Conservation (phyloP, 1,140 invertebrate genomes). For the Pogonomyrmex californicus region DNA sequence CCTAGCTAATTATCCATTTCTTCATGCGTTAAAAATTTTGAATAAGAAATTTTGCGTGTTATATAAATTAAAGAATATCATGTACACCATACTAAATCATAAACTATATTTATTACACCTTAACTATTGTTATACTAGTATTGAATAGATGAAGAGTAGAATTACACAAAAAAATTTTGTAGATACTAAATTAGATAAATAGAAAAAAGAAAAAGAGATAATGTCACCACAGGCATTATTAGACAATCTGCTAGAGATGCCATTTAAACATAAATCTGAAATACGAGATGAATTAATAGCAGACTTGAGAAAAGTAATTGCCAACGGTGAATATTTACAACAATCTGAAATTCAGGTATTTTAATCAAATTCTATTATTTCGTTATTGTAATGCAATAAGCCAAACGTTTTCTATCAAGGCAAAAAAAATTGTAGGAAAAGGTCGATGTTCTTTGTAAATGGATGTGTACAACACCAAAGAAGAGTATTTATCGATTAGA, state of each 20-base stretch:
- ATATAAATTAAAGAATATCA: background rate
- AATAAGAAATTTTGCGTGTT: background rate
- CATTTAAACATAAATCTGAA: conserved; percentile 71
- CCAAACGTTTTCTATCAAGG: conserved; percentile 2
- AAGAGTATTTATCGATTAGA: conserved; percentile 89
- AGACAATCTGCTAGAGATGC: conserved; percentile 12
- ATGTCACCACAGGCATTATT: background rate
- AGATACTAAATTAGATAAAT: background rate
- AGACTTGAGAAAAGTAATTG: conserved; percentile 70
- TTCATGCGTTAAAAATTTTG: background rate
- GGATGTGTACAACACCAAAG: conserved; percentile 89
- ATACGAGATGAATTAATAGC: conserved; percentile 67
- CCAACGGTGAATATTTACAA: conserved; percentile 17
- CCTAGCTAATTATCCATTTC: conserved; percentile 8
- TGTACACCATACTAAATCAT: background rate
- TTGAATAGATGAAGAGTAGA: background rate
- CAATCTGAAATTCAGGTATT: conserved; percentile 64
- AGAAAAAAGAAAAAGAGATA: background rate
- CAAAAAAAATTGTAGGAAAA: conserved; percentile 71
- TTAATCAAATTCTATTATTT: conserved; percentile 1
- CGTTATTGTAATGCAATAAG: background rate
- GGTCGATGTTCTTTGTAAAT: conserved; percentile 84
- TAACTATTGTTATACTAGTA: too few species aligned
- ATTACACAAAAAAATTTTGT: background rate
- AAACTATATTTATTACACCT: background rate